Conservation (phyloP, 2,113 vertebrate species). For the Forbesichthys agassizii region DNA sequence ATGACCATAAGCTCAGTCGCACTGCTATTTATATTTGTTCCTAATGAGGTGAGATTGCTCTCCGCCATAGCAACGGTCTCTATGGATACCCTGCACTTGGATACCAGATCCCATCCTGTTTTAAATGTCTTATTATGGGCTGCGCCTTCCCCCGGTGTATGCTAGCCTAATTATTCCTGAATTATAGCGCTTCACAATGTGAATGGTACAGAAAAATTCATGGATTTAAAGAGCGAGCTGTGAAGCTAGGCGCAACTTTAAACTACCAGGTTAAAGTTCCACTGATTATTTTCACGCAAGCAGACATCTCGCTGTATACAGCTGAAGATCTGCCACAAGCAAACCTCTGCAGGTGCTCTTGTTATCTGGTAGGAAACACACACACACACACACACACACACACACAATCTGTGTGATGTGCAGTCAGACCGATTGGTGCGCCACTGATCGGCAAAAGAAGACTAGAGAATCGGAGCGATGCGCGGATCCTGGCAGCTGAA, state of each 20-base stretch:
- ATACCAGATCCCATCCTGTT: slow-evolving; percentile 71
- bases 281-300: slow-evolving; percentile 32
- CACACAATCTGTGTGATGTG: background rate
- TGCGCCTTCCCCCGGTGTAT: slow-evolving; percentile 54
- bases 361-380: slow-evolving; percentile 35
- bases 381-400: slow-evolving; percentile 15
- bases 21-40: slow-evolving; percentile 78
- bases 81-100: slow-evolving; percentile 76
- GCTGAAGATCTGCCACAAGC: slow-evolving; percentile 33
- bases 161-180: slow-evolving; percentile 67
- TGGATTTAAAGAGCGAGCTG: slow-evolving; percentile 23
- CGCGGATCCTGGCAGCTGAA: slow-evolving; percentile 45
- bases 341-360: slow-evolving; percentile 50
- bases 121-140: slow-evolving; percentile 73
- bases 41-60: slow-evolving; percentile 77
- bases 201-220: slow-evolving; percentile 41
- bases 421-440: slow-evolving; percentile 28
- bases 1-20: slow-evolving; percentile 64
- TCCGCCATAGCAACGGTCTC: slow-evolving; percentile 76
- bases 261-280: slow-evolving; percentile 16
- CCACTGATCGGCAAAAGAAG: slow-evolving; percentile 50
- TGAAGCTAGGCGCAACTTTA: slow-evolving; percentile 25
- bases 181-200: slow-evolving; percentile 42
- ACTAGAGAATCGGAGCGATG: slow-evolving; percentile 23
- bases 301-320: slow-evolving; percentile 24